phyloP scores from a whole-genome alignment of 2,888 invertebrate genomes.

The Dysmachus trigonus region DNA sequence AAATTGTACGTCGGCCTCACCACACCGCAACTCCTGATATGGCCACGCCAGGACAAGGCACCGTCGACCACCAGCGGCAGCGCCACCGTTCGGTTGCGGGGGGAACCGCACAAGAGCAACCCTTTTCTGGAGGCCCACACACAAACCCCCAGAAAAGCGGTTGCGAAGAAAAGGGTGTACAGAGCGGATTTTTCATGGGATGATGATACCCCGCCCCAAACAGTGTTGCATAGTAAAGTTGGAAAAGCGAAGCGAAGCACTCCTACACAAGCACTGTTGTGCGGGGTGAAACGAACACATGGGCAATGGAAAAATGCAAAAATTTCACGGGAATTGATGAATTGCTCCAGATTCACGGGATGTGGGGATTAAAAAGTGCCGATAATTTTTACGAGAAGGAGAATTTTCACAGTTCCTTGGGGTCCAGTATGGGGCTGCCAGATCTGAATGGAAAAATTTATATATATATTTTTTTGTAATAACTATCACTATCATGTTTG shows the following conservation, averaged over 20 bases:
- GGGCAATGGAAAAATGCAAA: background rate
- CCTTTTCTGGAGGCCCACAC: background rate
- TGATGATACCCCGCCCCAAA: conserved; percentile 41
- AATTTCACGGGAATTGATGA: conserved; percentile 3
- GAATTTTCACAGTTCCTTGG: background rate
- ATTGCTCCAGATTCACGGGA: conserved; percentile 21
- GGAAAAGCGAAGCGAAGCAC: background rate
- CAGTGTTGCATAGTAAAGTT: background rate
- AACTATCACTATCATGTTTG: no score
- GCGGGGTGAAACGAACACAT: background rate
- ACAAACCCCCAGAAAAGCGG: conserved; percentile 11
- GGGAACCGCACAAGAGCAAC: background rate
- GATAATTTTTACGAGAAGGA: conserved; percentile 17
- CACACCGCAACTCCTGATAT: conserved; percentile 31
- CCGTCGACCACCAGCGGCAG: conserved; percentile 42
- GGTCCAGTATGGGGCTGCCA: background rate
- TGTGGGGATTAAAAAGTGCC: background rate
- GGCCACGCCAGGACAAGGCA: conserved; percentile 41
- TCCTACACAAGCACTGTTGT: background rate
- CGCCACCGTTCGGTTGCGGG: conserved; percentile 46
- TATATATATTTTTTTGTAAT: no score
- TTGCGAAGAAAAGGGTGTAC: conserved; percentile 25
- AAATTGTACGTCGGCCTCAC: conserved; percentile 20
- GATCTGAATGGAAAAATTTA: background rate
- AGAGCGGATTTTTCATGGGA: background rate